Evolutionary conservation across 1,140 invertebrate genomes (phyloP).

Genomic region (Temnothorax longispinosus): DNA sequence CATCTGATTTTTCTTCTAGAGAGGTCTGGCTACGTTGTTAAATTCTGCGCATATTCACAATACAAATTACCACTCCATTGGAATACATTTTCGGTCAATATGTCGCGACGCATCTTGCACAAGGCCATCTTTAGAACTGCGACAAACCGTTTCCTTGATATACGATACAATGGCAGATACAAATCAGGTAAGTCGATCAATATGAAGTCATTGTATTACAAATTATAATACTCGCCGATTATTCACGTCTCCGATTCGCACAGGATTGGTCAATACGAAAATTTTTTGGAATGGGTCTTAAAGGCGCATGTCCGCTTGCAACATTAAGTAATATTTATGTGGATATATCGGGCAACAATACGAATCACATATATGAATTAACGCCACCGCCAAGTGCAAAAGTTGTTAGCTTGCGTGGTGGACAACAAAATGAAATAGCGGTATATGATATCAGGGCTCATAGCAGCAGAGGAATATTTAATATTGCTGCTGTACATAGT

Average conservation of each 20-base stretch:
- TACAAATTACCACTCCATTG: conserved; percentile 96
- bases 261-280: conserved; percentile 94
- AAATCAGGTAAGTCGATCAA: conserved; percentile 74
- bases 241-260: background rate
- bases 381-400: conserved; percentile 87
- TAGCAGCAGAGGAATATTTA: conserved; percentile 87
- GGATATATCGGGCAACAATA: conserved; percentile 90
- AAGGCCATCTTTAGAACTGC: conserved; percentile 90
- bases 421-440: conserved; percentile 88
- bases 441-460: conserved; percentile 89
- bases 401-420: conserved; percentile 88
- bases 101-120: conserved; percentile 90
- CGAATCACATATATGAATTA: conserved; percentile 86
- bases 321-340: conserved; percentile 92
- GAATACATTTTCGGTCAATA: conserved; percentile 93
- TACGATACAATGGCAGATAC: conserved; percentile 89
- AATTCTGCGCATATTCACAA: conserved; percentile 97
- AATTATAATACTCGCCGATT: background rate
- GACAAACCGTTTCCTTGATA: conserved; percentile 94
- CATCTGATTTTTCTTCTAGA: conserved; percentile 83
- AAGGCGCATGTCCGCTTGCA: conserved; percentile 92
- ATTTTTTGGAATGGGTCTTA: conserved; percentile 94
- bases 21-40: conserved; percentile 94
- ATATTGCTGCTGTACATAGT: conserved; percentile 88
- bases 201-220: background rate